phyloP scores from a whole-genome alignment of 2,888 invertebrate species.

The Ceramica pisi region DNA sequence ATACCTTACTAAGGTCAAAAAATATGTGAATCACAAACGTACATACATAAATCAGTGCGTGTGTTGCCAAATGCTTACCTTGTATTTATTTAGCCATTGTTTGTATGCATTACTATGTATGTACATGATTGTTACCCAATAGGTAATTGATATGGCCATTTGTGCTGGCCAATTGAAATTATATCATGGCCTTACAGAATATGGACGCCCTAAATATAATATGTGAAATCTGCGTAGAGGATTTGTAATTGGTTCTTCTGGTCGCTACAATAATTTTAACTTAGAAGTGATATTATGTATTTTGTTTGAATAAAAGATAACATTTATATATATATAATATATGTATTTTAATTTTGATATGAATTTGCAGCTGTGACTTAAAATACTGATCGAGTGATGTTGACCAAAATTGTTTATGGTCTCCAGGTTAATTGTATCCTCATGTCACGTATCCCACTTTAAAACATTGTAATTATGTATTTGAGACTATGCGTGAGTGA shows the following conservation, averaged over 20 bases:
- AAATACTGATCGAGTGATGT: too few relatives aligned
- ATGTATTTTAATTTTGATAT: too few relatives aligned
- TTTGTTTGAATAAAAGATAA: too few relatives aligned
- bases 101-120: too few relatives aligned
- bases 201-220: constrained; percentile 2
- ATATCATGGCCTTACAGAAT: constrained; percentile 23
- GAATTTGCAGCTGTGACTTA: too few relatives aligned
- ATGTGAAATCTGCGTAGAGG: not conserved
- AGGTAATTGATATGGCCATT: constrained; percentile 28
- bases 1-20: constrained; percentile 51
- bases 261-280: too few relatives aligned
- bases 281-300: too few relatives aligned
- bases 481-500: not conserved
- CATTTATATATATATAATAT: too few relatives aligned
- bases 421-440: not conserved
- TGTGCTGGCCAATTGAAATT: constrained; percentile 33
- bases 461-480: not conserved
- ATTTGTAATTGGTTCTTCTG: not conserved
- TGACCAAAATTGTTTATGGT: not conserved
- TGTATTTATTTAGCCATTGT: constrained; percentile 52
- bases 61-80: constrained; percentile 63
- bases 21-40: constrained; percentile 51
- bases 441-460: not conserved
- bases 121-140: constrained; percentile 44
- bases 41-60: constrained; percentile 33